Evolutionary conservation across 2,888 invertebrate species (phyloP).

Genomic region (Stegana nigrithorax): DNA sequence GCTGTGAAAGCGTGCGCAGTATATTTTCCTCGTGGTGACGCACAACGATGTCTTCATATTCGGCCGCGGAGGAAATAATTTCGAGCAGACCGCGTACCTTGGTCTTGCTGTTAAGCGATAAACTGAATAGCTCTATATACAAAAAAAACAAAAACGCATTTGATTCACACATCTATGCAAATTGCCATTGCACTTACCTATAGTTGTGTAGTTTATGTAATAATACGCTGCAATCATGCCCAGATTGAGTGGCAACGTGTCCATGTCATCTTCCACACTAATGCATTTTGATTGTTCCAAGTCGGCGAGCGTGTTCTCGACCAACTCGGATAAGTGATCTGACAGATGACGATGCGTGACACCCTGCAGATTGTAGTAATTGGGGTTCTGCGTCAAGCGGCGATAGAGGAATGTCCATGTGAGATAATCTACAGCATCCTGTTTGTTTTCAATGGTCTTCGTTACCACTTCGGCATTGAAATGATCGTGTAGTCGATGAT

Average conservation of each 20-base stretch:
- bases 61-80: constrained; percentile 97
- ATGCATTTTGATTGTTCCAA: constrained; percentile 98
- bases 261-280: constrained; percentile 97
- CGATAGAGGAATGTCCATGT: constrained; percentile 99
- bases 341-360: constrained; percentile 97
- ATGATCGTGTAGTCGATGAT: constrained; percentile 98
- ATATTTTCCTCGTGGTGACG: constrained; percentile 95
- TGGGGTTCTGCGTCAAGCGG: constrained; percentile 97
- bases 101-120: constrained; percentile 96
- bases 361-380: constrained; percentile 98
- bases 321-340: constrained; percentile 97
- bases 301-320: constrained; percentile 94
- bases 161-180: too few species aligned
- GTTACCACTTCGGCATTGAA: constrained; percentile 99
- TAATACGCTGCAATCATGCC: constrained; percentile 99
- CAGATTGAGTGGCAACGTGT: constrained; percentile 94
- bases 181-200: constrained; percentile 73
- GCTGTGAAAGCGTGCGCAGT: constrained; percentile 72
- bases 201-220: constrained; percentile 99
- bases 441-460: constrained; percentile 99
- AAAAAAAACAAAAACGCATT: too few species aligned
- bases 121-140: constrained; percentile 91
- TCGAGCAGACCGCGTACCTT: constrained; percentile 97
- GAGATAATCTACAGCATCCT: constrained; percentile 98
- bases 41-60: constrained; percentile 94